Percentiles rank a stretch among this genome's conserved stretches.
Evolutionary conservation across 2,113 vertebrate genomes (phyloP).

Genomic region (Xyliphius kryptos): DNA sequence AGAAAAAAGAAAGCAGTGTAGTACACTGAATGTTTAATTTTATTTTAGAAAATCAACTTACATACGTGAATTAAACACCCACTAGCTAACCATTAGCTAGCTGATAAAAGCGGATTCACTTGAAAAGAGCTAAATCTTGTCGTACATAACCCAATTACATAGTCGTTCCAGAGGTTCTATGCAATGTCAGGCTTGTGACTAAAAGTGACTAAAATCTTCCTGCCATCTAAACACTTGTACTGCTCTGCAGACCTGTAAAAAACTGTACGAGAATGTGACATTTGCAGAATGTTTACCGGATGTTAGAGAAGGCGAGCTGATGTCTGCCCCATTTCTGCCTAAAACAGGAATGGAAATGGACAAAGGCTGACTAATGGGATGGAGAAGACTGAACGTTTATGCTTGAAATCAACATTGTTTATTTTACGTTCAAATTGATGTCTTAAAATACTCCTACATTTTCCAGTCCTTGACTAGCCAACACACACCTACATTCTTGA

Average conservation of each 20-base stretch:
- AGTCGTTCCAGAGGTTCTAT: too few species aligned
- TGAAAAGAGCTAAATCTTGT: too few species aligned
- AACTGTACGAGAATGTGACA: conserved; percentile 35
- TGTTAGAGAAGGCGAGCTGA: conserved; percentile 19
- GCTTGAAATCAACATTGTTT: too few species aligned
- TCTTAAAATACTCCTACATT: conserved; percentile 7
- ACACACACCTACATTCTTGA: not conserved
- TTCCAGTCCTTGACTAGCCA: not conserved
- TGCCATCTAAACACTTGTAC: conserved; percentile 58
- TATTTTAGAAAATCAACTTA: too few species aligned
- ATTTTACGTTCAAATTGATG: not conserved
- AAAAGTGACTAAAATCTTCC: conserved; percentile 48
- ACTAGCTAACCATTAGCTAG: too few species aligned
- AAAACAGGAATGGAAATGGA: conserved; percentile 2
- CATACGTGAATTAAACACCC: too few species aligned
- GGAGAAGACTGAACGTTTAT: too few species aligned
- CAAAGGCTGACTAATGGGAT: conserved; percentile 2
- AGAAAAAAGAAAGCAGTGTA: too few species aligned
- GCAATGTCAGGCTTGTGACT: conserved; percentile 19
- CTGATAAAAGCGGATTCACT: too few species aligned
- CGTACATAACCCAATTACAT: too few species aligned
- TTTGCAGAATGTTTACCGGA: conserved; percentile 45
- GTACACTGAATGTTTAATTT: too few species aligned
- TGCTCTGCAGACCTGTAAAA: conserved; percentile 53
- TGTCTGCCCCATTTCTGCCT: conserved; percentile 12